phyloP scores from a whole-genome alignment of 2,888 invertebrate genomes.

The Epistrophella euchroma region DNA sequence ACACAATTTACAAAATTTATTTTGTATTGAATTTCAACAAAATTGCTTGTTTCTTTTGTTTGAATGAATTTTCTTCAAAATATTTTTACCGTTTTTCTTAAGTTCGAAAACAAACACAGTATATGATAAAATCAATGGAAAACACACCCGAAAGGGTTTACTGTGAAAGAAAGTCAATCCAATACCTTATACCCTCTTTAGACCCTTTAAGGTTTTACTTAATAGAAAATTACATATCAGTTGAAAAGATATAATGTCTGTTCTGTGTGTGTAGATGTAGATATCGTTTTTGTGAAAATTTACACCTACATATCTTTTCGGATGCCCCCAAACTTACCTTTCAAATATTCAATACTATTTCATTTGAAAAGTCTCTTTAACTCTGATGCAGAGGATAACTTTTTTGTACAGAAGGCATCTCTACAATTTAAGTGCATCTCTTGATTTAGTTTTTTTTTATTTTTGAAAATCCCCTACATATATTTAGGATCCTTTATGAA shows the following conservation, averaged over 20 bases:
- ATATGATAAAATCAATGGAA: constrained; percentile 6
- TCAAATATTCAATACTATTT: constrained; percentile 1
- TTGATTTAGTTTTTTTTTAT: not conserved
- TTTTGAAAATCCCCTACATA: constrained; percentile 4
- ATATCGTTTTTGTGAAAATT: not conserved
- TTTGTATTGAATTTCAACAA: not conserved
- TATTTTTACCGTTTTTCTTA: not conserved
- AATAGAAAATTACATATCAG: constrained; percentile 25
- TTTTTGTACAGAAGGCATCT: not conserved
- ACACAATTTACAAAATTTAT: not conserved
- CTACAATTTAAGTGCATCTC: not conserved
- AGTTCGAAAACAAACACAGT: not conserved
- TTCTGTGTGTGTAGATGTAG: too few species aligned
- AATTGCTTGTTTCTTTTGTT: not conserved
- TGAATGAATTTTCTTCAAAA: constrained; percentile 5
- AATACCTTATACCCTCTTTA: not conserved
- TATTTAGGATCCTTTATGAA: constrained; percentile 31
- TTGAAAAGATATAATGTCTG: constrained; percentile 5
- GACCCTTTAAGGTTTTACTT: constrained; percentile 13
- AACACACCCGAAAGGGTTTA: constrained; percentile 11
- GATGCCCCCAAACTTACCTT: not conserved
- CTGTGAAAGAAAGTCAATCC: not conserved
- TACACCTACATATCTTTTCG: not conserved
- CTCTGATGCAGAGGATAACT: not conserved
- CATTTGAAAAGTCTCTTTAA: not conserved